Conservation (phyloP, 2,113 vertebrate genomes). For the Phodopus roborovskii region DNA sequence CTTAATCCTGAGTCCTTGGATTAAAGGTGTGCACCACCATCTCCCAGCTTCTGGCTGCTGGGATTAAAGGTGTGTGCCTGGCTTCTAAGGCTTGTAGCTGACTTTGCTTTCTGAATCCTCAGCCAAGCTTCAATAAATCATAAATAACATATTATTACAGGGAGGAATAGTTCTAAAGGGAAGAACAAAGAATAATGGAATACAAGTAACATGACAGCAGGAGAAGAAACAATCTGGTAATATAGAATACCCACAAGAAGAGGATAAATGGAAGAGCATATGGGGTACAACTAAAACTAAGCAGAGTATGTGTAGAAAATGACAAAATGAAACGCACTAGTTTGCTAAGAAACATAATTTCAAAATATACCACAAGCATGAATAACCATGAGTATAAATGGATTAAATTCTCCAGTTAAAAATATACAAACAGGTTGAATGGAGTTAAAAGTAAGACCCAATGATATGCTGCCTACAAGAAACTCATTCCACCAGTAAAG, state of each 20-base stretch:
- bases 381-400: background rate
- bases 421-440: background rate
- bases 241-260: background rate
- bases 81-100: no score
- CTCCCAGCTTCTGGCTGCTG: no score
- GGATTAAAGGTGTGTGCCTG: no score
- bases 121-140: no score
- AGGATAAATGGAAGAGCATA: background rate
- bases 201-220: background rate
- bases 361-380: background rate
- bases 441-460: background rate
- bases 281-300: background rate
- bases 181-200: no score
- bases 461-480: background rate
- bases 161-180: no score
- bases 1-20: no score
- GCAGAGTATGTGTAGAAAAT: background rate
- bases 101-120: no score
- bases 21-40: no score
- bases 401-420: background rate
- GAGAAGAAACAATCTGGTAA: background rate
- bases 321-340: background rate
- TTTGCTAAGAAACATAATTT: background rate
- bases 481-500: background rate
- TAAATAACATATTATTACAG: no score